phyloP scores from a whole-genome alignment of 2,888 invertebrate genomes.

The Conomelus anceps region DNA sequence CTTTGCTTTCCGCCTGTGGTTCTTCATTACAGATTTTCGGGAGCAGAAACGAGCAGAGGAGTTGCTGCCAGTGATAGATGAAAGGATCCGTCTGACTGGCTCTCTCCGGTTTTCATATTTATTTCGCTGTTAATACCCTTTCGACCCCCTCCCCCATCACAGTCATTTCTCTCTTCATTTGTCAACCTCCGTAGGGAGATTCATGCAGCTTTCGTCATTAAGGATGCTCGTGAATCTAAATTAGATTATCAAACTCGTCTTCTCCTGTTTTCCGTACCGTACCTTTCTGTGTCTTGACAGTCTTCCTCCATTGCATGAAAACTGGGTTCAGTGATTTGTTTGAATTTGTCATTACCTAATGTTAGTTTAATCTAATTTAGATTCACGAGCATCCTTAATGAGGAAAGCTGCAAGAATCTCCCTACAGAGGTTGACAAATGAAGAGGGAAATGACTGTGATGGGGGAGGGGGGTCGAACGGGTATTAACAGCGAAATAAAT shows the following conservation, averaged over 20 bases:
- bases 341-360: neutral
- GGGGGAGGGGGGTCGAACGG: neutral
- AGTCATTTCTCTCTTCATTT: too few species aligned
- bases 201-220: neutral
- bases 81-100: neutral
- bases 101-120: neutral
- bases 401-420: neutral
- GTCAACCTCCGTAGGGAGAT: neutral
- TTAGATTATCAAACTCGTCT: conserved; percentile 1
- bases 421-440: neutral
- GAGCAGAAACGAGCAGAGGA: neutral
- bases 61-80: neutral
- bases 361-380: neutral
- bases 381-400: conserved; percentile 2
- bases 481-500: neutral
- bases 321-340: too few species aligned
- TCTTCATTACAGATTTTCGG: neutral
- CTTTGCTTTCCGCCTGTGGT: neutral
- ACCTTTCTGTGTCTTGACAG: neutral
- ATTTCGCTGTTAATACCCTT: neutral
- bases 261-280: neutral
- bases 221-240: conserved; percentile 4
- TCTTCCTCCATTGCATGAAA: neutral
- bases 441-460: neutral
- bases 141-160: neutral